Conservation (phyloP, 2,888 invertebrate genomes). For the Mesorhabditis belari region DNA sequence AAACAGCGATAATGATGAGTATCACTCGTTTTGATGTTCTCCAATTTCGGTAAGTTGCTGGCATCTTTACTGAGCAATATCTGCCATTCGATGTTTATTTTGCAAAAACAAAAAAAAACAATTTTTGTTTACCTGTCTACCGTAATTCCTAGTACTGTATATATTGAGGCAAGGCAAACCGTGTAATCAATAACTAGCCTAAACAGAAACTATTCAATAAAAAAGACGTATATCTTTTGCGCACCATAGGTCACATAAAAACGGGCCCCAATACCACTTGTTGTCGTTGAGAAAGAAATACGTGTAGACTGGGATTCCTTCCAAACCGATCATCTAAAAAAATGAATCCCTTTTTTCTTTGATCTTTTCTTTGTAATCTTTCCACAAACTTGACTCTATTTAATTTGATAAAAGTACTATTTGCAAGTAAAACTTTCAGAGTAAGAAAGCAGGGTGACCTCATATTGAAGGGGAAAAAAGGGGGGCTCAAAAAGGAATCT, state of each 20-base stretch:
- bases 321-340: conserved; percentile 75
- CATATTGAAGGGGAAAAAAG: neutral
- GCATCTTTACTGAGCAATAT: conserved; percentile 96
- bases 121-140: conserved; percentile 69
- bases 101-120: neutral
- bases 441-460: neutral
- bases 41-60: conserved; percentile 93
- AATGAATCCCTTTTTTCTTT: neutral
- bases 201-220: neutral
- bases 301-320: conserved; percentile 97
- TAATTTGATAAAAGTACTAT: neutral
- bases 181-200: conserved; percentile 85
- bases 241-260: conserved; percentile 88
- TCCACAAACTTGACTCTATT: neutral
- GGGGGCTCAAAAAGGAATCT: conserved; percentile 21
- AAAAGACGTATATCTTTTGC: neutral
- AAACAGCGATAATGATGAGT: conserved; percentile 46
- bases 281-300: conserved; percentile 88
- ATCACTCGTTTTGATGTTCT: conserved; percentile 52
- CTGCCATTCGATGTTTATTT: conserved; percentile 10
- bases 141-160: conserved; percentile 94
- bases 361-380: neutral
- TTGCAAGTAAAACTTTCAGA: neutral
- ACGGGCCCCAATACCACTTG: conserved; percentile 84
- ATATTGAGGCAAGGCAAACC: conserved; percentile 95